phyloP scores from a whole-genome alignment of 2,113 vertebrate genomes.

The Myotis lucifugus region DNA sequence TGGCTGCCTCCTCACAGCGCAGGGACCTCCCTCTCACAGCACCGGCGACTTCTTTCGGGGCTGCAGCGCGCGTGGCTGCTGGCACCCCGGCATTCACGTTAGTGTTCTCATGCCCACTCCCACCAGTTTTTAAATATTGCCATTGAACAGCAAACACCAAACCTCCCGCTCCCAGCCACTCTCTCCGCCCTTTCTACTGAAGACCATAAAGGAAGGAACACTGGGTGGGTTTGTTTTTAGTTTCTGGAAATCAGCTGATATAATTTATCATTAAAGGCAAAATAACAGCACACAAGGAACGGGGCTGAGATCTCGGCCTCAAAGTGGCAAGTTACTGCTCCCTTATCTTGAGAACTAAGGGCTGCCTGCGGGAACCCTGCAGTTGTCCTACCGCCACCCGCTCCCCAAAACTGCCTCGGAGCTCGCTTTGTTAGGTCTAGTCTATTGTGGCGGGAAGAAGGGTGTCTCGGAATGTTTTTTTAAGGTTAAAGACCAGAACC shows the following conservation, averaged over 20 bases:
- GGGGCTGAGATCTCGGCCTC: neutral
- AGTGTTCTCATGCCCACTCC: neutral
- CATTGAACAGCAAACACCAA: neutral
- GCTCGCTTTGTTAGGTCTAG: conserved; percentile 27
- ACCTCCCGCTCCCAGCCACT: rapidly evolving
- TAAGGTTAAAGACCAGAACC: neutral
- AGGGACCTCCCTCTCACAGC: neutral
- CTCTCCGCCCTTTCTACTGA: rapidly evolving
- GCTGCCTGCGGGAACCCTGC: neutral
- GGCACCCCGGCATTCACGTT: neutral
- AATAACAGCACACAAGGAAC: neutral
- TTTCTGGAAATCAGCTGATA: conserved; percentile 38
- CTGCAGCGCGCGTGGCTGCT: neutral
- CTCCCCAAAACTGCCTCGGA: neutral
- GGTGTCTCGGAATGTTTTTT: neutral
- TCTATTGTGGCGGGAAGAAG: neutral
- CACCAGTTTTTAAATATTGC: neutral
- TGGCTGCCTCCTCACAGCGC: neutral
- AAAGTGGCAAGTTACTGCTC: neutral
- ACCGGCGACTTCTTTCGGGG: neutral
- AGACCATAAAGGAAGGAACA: neutral
- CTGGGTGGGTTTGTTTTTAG: neutral
- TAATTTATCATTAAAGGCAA: neutral
- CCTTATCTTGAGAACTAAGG: neutral
- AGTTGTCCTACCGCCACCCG: neutral